Conservation (phyloP, 2,888 invertebrate species). For the Erebia epiphron region DNA sequence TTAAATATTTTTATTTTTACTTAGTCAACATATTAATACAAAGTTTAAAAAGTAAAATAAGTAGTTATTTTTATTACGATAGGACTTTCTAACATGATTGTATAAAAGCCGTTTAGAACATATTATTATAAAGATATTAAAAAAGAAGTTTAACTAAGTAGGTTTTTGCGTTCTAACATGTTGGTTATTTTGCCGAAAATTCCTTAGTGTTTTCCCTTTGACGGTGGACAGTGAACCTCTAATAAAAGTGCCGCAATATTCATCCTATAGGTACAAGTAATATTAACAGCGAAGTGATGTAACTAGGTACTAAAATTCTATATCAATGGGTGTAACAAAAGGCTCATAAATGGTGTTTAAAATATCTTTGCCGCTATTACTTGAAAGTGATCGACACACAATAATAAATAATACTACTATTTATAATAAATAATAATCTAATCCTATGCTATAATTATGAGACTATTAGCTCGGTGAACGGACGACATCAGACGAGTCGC, state of each 20-base stretch:
- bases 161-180: too few relatives aligned
- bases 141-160: too few relatives aligned
- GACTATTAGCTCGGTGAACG: too few relatives aligned
- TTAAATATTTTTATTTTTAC: too few relatives aligned
- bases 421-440: too few relatives aligned
- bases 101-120: too few relatives aligned
- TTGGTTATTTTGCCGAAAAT: too few relatives aligned
- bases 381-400: constrained; percentile 1
- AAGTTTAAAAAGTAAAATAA: neutral
- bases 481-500: too few relatives aligned
- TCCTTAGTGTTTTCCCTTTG: constrained; percentile 23
- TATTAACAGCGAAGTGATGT: constrained; percentile 25
- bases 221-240: constrained; percentile 28
- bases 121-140: too few relatives aligned
- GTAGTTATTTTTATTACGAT: too few relatives aligned
- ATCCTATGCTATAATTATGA: too few relatives aligned
- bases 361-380: constrained; percentile 21
- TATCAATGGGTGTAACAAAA: constrained; percentile 10
- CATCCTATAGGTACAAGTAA: neutral
- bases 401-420: neutral
- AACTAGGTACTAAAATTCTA: neutral
- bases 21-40: neutral
- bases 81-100: too few relatives aligned
- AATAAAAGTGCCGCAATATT: constrained; percentile 32
- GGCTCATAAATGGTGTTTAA: constrained; percentile 25